Evolutionary conservation across 2,797 vertebrate genomes (phyloP), one percentile per base, ranked within the genome.

Genomic region (Rhodeus uyekii): DNA sequence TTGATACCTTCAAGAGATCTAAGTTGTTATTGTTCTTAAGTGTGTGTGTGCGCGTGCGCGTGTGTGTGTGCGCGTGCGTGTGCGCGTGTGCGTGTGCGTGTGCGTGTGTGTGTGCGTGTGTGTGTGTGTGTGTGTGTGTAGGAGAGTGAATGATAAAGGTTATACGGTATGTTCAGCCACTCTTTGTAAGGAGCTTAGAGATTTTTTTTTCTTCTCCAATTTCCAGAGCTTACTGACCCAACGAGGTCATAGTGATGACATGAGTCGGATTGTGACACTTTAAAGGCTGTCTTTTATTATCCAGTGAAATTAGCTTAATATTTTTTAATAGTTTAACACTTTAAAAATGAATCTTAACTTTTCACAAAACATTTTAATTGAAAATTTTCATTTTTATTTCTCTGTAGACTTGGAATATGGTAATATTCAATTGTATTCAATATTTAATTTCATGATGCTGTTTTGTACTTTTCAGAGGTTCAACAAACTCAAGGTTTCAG

Each of bases 161-260:
- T 74, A 83, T 55, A 27, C 24, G 5, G 22, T 50, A 38, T 78
- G 42, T 53, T 72, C 46, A 50, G 34, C 42, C 67, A 64, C 46
- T 53, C 68, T 53, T 32, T 72, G 53, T 78, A 53, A 78, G 46
- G 67, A 73, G 76, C 67, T 78, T 72, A 83, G 68, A 55, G 38
- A 63, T 50, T 46, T 67, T 82, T 24, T 77, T 50, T 61, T 67
- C 74, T n/a, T 76, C 68, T 46, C 9, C 75, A 64, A 61, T 83
- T 73, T 73, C 27, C 14, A 64, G 67, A 73, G 44, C 67, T 83
- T 83, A 79, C 82, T 73, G 65, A 65, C 34, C 75, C 58, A 79
- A 27, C 53, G 42, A 79, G 82, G 58, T 83, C 76, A 74, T 24
- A 63, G n/a, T 0, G 24, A 83, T 64, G 68, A 74, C 76, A 79